Base-by-base conservation (phyloP, 2,888 invertebrate genomes). In the Julus scandinavius region DNA sequence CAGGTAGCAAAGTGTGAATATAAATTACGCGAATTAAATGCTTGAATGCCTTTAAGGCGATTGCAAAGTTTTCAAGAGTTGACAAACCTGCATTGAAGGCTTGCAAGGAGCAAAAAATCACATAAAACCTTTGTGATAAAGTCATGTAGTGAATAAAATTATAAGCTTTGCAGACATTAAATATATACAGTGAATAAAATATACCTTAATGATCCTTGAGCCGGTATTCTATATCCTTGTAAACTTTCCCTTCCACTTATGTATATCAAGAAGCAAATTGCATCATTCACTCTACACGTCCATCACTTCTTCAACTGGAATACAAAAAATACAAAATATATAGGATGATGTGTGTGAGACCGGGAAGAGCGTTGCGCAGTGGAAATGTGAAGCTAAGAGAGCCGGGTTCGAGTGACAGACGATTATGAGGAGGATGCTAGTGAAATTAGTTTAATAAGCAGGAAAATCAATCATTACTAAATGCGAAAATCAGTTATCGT, bases 21-120 rank as follows among this genome's bases (percentile, higher is more conserved):
- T 72, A 72, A 72, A 72, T 72, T 72, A 72, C 29, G 7, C 72
- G 29, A 72, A 29, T 72, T 29, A 72, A 72, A 20, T n/a, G 29
- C 29, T 29, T 72, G 72, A 20, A 72, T 72, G 72, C 72, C 72
- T 72, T 72, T 29, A 29, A 72, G 72, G 72, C 7, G 72, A 72
- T 72, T 7, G 29, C 72, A 2, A 72, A 72, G 20, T 29, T 29
- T 72, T 29, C 29, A 29, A 72, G 29, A 29, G 20, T 72, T 29
- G 72, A 72, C 72, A 72, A 72, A 72, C 72, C 72, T 72, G 72
- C 72, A 20, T 9, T 20, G 72, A 72, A 72, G 72, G 72, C 29
- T 72, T 29, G 72, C 20, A 63, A 63, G 6, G 72, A 72, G 20
- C 9, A 63, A 63, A 72, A 72, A 29, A 72, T 72, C 1, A 72